A percentile compares a stretch with the other conserved stretches of the same genome.
phyloP scores from a whole-genome alignment of 2,888 invertebrate genomes.

The Ecliptopera silaceata region DNA sequence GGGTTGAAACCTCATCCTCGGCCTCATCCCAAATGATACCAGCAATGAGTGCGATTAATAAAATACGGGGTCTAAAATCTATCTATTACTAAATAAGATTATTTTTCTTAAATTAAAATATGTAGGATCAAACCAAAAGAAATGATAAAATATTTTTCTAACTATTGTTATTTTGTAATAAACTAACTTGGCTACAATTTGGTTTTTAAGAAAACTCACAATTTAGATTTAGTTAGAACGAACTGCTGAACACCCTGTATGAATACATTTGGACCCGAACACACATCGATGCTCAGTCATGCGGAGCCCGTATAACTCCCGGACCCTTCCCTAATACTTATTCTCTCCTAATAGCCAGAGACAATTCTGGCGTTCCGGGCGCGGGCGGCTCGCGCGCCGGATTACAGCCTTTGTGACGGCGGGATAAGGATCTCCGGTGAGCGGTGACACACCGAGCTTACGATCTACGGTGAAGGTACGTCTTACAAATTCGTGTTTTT shows the following conservation, averaged over 20 bases:
- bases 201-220: too few relatives aligned
- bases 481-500: slow-evolving; percentile 15
- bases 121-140: too few relatives aligned
- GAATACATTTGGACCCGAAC: neutral
- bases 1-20: neutral
- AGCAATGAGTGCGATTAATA: neutral
- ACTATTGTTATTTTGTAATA: too few relatives aligned
- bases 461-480: neutral
- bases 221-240: too few relatives aligned
- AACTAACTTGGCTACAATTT: too few relatives aligned
- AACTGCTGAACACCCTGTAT: neutral
- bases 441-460: slow-evolving; percentile 3
- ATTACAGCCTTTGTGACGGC: slow-evolving; percentile 9
- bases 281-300: slow-evolving; percentile 14
- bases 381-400: neutral
- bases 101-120: too few relatives aligned
- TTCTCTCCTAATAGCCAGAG: slow-evolving; percentile 22
- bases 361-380: slow-evolving; percentile 14
- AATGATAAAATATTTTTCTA: too few relatives aligned
- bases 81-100: too few relatives aligned
- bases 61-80: neutral
- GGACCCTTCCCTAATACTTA: slow-evolving; percentile 22
- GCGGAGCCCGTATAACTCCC: slow-evolving; percentile 16
- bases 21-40: neutral
- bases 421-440: slow-evolving; percentile 10